Conservation (phyloP, 2,888 invertebrate species). For the Lycia hirtaria region DNA sequence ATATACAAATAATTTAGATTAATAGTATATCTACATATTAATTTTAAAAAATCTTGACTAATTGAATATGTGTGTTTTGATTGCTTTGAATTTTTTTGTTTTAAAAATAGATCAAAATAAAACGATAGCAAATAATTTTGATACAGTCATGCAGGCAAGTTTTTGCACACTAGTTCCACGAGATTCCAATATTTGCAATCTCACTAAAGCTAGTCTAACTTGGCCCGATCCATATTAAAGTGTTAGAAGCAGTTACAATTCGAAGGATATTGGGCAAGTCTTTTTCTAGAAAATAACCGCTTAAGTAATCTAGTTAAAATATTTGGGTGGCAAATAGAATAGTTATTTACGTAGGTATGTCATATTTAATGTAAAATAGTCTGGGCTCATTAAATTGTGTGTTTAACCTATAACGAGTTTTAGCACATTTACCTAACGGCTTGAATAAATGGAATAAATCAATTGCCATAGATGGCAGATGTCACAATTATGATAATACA, state of each 20-base stretch:
- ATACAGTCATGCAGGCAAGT: not conserved
- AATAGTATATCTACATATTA: too few relatives aligned
- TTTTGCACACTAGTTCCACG: constrained; percentile 5
- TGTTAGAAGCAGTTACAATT: constrained; percentile 26
- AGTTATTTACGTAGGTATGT: constrained; percentile 6
- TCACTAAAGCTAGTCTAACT: constrained; percentile 1
- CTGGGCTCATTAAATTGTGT: constrained; percentile 14
- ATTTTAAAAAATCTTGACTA: too few relatives aligned
- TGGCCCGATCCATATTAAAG: constrained; percentile 8
- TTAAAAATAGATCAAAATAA: not conserved
- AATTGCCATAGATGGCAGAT: constrained; percentile 10
- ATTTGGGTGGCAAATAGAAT: constrained; percentile 1
- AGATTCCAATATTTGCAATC: constrained; percentile 3
- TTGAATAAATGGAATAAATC: constrained; percentile 1
- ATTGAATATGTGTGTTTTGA: too few relatives aligned
- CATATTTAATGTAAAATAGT: constrained; percentile 19
- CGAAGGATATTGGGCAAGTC: constrained; percentile 15
- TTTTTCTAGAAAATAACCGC: constrained; percentile 21
- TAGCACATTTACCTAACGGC: constrained; percentile 5
- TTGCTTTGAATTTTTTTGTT: too few relatives aligned
- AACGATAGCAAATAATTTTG: not conserved
- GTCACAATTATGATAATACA: constrained; percentile 2
- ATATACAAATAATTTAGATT: too few relatives aligned
- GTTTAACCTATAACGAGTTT: constrained; percentile 14
- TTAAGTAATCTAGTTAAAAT: constrained; percentile 14